phyloP scores from a whole-genome alignment of 2,888 invertebrate genomes.

The Cerastoderma edule region DNA sequence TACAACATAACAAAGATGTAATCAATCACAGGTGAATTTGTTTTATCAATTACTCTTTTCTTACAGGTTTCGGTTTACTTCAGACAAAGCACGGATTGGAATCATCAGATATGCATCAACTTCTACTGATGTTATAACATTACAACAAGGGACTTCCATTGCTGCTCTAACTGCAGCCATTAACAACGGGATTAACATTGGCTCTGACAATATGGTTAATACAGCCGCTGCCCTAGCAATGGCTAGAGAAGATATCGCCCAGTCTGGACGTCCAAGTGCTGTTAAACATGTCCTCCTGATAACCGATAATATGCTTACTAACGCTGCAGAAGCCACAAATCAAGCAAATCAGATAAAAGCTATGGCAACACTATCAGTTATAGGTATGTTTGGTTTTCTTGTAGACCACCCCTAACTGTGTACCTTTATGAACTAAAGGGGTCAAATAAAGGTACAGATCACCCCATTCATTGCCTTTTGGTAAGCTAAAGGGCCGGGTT shows the following conservation, averaged over 20 bases:
- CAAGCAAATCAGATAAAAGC: slow-evolving; percentile 16
- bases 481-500: not conserved
- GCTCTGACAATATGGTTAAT: not conserved
- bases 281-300: slow-evolving; percentile 1
- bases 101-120: not conserved
- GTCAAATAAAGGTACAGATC: too few relatives aligned
- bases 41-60: too few relatives aligned
- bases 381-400: not conserved
- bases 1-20: too few relatives aligned
- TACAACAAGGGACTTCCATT: not conserved
- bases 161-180: not conserved
- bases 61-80: slow-evolving; percentile 2
- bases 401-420: not conserved
- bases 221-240: not conserved
- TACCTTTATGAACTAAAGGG: not conserved
- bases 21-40: too few relatives aligned
- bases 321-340: not conserved
- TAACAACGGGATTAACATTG: not conserved
- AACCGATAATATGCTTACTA: not conserved
- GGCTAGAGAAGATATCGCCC: not conserved
- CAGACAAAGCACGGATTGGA: slow-evolving; percentile 16
- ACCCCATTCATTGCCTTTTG: not conserved
- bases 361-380: slow-evolving; percentile 13
- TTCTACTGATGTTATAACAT: not conserved
- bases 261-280: not conserved